Evolutionary conservation across 2,888 invertebrate genomes (phyloP).

Genomic region (Nezara viridula): DNA sequence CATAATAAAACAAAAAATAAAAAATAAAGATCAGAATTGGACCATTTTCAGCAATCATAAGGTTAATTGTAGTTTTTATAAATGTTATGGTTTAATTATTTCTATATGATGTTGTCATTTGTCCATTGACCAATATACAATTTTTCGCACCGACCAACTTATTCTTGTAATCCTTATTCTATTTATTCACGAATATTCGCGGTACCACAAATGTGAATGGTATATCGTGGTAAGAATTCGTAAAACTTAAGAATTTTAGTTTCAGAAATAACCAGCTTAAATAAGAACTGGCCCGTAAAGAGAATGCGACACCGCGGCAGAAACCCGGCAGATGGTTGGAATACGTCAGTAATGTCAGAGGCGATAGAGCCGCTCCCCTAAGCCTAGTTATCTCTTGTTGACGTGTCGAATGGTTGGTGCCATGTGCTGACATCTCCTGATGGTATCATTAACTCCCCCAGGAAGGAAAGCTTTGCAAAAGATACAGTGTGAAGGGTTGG

Average conservation of each 20-base stretch:
- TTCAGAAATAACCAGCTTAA: not conserved
- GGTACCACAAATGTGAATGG: too few species aligned
- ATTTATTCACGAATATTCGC: too few species aligned
- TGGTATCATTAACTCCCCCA: slow-evolving; percentile 37
- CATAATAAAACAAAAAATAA: too few species aligned
- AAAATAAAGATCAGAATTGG: too few species aligned
- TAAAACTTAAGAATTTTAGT: not conserved
- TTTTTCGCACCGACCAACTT: too few species aligned
- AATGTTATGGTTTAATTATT: too few species aligned
- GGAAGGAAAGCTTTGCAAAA: slow-evolving; percentile 8
- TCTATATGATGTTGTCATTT: too few species aligned
- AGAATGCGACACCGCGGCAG: not conserved
- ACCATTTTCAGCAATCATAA: too few species aligned
- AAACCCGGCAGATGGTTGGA: not conserved
- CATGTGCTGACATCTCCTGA: slow-evolving; percentile 18
- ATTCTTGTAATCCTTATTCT: too few species aligned
- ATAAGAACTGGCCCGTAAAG: not conserved
- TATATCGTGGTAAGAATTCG: not conserved
- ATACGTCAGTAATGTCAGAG: not conserved
- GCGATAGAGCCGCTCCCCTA: not conserved
- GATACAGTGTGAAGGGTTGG: not conserved
- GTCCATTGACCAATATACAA: too few species aligned
- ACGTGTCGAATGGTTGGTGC: slow-evolving; percentile 26
- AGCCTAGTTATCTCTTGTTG: slow-evolving; percentile 22
- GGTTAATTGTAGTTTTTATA: too few species aligned